phyloP scores from a whole-genome alignment of 2,888 invertebrate species.

The Vannuccia rotundouncinata region DNA sequence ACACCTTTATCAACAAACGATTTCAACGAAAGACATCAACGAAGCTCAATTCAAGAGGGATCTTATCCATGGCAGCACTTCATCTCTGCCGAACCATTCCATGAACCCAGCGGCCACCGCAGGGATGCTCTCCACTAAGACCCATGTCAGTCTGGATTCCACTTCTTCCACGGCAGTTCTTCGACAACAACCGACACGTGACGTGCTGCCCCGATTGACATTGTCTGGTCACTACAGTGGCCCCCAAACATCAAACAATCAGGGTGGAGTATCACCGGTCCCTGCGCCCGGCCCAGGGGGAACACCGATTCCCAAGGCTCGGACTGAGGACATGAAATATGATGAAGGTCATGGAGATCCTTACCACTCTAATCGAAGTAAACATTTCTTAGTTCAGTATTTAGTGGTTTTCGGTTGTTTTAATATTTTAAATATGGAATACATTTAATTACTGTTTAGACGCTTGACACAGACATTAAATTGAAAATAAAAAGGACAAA shows the following conservation, averaged over 20 bases:
- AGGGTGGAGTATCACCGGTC: not conserved
- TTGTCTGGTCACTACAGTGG: not conserved
- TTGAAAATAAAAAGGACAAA: no score
- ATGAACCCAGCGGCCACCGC: not conserved
- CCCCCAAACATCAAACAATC: not conserved
- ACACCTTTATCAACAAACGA: slow-evolving; percentile 73
- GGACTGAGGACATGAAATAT: not conserved
- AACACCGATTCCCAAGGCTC: not conserved
- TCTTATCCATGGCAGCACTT: not conserved
- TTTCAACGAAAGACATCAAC: slow-evolving; percentile 57
- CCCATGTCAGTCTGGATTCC: not conserved
- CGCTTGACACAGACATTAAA: no score
- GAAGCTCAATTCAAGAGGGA: not conserved
- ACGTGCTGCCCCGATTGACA: not conserved
- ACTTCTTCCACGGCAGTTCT: not conserved
- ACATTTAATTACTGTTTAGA: no score
- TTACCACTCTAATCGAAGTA: not conserved
- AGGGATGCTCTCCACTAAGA: not conserved
- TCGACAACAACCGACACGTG: not conserved
- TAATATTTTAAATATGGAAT: no score
- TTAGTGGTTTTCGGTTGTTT: no score
- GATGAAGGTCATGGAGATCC: not conserved
- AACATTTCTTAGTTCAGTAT: no score
- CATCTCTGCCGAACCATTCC: not conserved
- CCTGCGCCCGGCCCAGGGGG: not conserved